Evolutionary conservation across 2,888 invertebrate genomes (phyloP), one percentile per base, ranked within the genome.

Genomic region (Ophraella communa): DNA sequence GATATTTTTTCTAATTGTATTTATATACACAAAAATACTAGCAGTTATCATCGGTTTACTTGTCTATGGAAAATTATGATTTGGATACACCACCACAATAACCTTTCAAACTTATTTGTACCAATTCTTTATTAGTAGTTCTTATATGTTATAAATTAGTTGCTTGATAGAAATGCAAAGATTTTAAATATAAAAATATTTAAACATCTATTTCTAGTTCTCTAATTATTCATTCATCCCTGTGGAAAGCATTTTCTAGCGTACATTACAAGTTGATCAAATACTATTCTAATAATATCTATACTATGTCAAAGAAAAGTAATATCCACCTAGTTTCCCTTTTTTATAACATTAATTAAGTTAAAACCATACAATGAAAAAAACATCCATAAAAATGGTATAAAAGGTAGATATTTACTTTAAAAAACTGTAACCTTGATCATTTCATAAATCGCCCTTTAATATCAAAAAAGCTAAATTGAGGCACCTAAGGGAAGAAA

Each of bases 231-330:
- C 49, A 57, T 18, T n/a, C 45, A 57, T 47, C 30, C 45, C 24
- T 18, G 27, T 27, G 10, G 18, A 27, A 45, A 18, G 45, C 18
- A 44, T 45, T 30, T 23, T 42, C 55, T 55, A 47, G 23, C 47
- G 27, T n/a, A n/a, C 45, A 45, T 5, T 18, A 42, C 49, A 42
- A 39, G 23, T 7, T 21, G 24, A 42, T 55, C 17, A 39, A 42
- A 11, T 42, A 24, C 42, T 55, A 55, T 55, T 55, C 55, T 55
- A 55, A 57, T 17, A 33, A 27, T 30, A 30, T 11, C 27, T n/a
- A 21, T 45, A 45, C 17, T 10, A 21, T 47, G 17, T 5, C 42
- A n/a, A 33, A 33, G 14, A 8, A 18, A 42, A 8, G 5, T 10
- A 42, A 42, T 30, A 30, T 30, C 30, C 30, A 11, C 30, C 30